phyloP scores from a whole-genome alignment of 2,113 vertebrate genomes.

The Cinclus cinclus region DNA sequence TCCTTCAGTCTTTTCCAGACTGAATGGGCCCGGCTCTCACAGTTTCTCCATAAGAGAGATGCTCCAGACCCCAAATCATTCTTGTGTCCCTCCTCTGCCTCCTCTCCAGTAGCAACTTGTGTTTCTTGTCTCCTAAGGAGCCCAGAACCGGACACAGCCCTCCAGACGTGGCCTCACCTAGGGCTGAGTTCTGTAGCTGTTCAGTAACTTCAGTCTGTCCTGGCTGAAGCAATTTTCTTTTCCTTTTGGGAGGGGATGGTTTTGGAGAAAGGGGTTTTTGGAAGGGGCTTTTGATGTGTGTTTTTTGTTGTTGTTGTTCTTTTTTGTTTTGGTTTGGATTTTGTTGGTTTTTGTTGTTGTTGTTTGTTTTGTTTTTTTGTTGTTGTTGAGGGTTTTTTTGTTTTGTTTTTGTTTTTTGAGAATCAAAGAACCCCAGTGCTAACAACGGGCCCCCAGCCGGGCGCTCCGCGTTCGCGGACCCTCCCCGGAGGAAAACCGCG shows the following conservation, averaged over 20 bases:
- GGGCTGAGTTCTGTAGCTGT: too few species aligned
- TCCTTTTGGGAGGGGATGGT: neutral
- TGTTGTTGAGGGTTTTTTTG: too few species aligned
- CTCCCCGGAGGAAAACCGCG: neutral
- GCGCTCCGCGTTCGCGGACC: rapidly evolving
- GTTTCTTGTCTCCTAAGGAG: neutral
- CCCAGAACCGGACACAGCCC: neutral
- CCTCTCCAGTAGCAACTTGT: neutral
- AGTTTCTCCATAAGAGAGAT: neutral
- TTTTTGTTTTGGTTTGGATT: neutral
- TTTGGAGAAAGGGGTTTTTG: neutral
- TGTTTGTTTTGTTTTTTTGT: neutral
- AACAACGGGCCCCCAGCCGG: too few species aligned
- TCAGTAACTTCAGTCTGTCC: neutral
- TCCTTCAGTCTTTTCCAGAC: neutral
- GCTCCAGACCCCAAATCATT: neutral
- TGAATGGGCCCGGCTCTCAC: neutral
- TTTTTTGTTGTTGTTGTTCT: too few species aligned
- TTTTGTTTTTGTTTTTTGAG: neutral
- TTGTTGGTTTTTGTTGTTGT: too few species aligned
- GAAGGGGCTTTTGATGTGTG: too few species aligned
- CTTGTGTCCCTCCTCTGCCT: too few species aligned
- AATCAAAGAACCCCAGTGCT: neutral
- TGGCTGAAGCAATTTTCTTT: too few species aligned
- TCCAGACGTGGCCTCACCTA: neutral